phyloP scores from a whole-genome alignment of 1,140 invertebrate species.

The Trichonephila clavata region DNA sequence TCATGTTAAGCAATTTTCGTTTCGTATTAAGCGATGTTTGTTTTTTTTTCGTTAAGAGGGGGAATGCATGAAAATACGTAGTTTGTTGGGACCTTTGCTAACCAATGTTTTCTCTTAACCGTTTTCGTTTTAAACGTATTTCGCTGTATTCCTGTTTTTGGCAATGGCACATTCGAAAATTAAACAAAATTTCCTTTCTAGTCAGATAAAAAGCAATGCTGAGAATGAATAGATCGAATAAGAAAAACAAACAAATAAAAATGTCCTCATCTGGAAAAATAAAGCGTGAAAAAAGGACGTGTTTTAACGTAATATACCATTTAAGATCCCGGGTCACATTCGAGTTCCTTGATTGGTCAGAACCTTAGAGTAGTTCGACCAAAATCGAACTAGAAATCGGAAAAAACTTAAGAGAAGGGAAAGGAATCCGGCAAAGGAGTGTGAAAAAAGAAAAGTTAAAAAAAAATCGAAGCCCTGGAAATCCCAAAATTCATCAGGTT shows the following conservation, averaged over 20 bases:
- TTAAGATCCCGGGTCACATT: conserved; percentile 54
- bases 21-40: too few relatives aligned
- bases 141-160: conserved; percentile 3
- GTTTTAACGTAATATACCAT: conserved; percentile 64
- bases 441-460: not conserved
- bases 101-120: too few relatives aligned
- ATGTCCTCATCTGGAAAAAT: not conserved
- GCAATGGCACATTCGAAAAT: not conserved
- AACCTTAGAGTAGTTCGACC: conserved; percentile 43
- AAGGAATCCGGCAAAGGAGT: conserved; percentile 1
- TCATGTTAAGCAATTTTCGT: too few relatives aligned
- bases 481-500: conserved; percentile 60
- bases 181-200: not conserved
- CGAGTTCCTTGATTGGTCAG: not conserved
- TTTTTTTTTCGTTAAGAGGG: too few relatives aligned
- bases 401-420: not conserved
- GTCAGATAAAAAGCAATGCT: not conserved
- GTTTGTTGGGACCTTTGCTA: too few relatives aligned
- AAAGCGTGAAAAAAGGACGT: not conserved
- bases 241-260: not conserved
- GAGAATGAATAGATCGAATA: not conserved
- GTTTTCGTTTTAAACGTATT: too few relatives aligned
- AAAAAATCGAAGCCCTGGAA: not conserved
- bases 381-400: conserved; percentile 55
- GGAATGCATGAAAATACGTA: too few relatives aligned